phyloP scores from a whole-genome alignment of 2,797 vertebrate species.

The Cyprinodon diabolis region DNA sequence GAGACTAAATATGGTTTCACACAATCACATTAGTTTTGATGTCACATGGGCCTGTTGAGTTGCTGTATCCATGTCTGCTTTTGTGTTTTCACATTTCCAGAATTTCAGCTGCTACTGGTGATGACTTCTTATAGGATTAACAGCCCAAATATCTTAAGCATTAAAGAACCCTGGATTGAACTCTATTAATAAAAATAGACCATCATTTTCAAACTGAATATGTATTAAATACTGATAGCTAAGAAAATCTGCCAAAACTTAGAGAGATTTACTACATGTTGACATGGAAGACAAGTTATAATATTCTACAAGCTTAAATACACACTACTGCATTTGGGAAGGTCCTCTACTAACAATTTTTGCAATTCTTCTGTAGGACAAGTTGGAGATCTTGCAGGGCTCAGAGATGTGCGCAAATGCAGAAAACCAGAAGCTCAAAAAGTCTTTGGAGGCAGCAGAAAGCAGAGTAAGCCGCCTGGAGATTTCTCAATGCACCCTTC shows the following conservation, averaged over 20 bases:
- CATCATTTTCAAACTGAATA: neutral
- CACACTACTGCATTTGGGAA: neutral
- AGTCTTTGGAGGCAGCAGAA: constrained; percentile 77
- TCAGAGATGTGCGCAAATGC: constrained; percentile 66
- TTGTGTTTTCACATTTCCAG: neutral
- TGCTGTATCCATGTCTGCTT: neutral
- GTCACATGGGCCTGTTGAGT: neutral
- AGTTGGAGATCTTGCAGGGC: constrained; percentile 64
- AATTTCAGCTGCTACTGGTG: neutral
- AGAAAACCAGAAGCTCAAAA: constrained; percentile 77
- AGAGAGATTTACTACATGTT: neutral
- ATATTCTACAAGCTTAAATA: neutral
- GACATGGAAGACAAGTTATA: neutral
- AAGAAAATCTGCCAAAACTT: neutral
- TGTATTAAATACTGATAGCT: neutral
- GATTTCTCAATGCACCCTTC: constrained; percentile 71
- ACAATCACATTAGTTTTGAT: neutral
- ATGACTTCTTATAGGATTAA: neutral
- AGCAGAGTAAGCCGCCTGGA: constrained; percentile 72
- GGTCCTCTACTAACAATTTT: neutral
- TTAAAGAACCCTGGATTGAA: too few relatives aligned
- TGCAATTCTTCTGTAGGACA: constrained; percentile 67
- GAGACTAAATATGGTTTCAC: neutral
- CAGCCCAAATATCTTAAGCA: neutral
- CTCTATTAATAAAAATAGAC: neutral